These are phyloP conservation scores for Brevimyrus niger DNA, from an alignment of 2,113 vertebrate species.

Conservation along the genomic window DNA sequence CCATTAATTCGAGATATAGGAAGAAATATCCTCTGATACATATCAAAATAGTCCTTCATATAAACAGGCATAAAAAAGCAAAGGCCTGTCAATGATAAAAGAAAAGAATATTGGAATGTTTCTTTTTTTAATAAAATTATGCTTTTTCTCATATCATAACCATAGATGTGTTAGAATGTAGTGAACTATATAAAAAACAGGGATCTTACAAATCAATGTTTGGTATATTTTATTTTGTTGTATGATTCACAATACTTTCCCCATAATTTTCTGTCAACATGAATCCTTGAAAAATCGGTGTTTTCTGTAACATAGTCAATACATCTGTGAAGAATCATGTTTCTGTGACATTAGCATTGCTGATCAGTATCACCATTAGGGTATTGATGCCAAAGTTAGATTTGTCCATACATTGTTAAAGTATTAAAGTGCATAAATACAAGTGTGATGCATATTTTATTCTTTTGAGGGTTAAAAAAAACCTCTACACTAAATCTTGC, in stretches of 20 bases:
- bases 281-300: neutral
- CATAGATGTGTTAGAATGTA: neutral
- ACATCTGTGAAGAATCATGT: neutral
- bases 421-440: neutral
- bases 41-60: neutral
- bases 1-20: neutral
- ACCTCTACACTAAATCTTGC: neutral
- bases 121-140: neutral
- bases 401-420: neutral
- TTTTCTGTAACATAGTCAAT: neutral
- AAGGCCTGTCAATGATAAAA: neutral
- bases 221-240: neutral
- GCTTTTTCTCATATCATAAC: neutral
- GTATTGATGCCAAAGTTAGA: neutral
- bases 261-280: neutral
- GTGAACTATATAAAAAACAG: neutral
- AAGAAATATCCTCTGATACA: neutral
- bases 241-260: neutral
- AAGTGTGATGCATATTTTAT: neutral
- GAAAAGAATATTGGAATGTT: neutral
- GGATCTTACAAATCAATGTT: neutral
- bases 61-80: neutral
- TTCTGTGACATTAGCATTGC: neutral
- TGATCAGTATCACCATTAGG: neutral
- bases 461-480: neutral